Conservation (phyloP, 2,888 invertebrate species). For the Brachycybe producta region DNA sequence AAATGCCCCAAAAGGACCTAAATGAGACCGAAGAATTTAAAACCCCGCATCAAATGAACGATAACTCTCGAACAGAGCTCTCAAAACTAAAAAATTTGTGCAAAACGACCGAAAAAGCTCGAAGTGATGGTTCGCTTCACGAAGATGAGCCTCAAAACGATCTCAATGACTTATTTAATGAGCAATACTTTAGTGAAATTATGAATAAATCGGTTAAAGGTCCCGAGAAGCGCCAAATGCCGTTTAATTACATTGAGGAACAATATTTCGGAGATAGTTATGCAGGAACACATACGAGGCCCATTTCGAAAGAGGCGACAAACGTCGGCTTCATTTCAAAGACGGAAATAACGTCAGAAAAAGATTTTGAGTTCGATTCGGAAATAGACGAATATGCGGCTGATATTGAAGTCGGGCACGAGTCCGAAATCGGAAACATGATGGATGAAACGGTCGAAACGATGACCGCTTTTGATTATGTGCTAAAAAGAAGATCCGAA, state of each 20-base stretch:
- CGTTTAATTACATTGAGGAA: constrained; percentile 11
- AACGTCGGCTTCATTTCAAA: neutral
- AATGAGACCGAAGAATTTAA: too few relatives aligned
- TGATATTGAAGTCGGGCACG: neutral
- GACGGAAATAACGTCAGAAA: neutral
- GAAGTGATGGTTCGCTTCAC: too few relatives aligned
- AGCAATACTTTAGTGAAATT: constrained; percentile 2
- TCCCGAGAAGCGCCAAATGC: neutral
- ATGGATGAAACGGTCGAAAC: neutral
- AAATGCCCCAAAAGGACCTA: too few relatives aligned
- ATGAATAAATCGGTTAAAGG: neutral
- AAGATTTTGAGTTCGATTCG: neutral
- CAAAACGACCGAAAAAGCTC: too few relatives aligned
- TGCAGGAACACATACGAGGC: too few relatives aligned
- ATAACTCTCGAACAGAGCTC: too few relatives aligned
- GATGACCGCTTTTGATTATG: neutral
- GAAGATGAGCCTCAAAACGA: too few relatives aligned
- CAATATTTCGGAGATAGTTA: constrained; percentile 17
- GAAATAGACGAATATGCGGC: neutral
- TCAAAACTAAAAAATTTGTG: too few relatives aligned
- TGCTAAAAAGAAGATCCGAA: neutral
- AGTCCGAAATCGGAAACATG: neutral
- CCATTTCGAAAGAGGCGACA: neutral
- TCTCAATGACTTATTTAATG: neutral
- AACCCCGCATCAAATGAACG: neutral